phyloP scores from a whole-genome alignment of 1,140 invertebrate species.

The Drosophila seguyi region DNA sequence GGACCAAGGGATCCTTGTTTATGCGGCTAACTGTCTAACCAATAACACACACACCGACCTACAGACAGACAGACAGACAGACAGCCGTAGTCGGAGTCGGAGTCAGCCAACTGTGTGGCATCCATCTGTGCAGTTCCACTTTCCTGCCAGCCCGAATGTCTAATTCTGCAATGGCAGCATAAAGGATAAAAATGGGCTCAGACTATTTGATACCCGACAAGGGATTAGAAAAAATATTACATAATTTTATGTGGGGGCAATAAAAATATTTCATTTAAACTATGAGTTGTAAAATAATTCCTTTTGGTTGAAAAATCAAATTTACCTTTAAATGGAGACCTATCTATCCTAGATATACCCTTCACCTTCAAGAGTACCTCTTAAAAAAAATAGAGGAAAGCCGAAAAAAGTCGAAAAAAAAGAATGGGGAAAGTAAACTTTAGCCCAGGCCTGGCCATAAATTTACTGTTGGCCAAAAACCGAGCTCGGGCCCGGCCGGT shows the following conservation, averaged over 20 bases:
- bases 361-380: not conserved
- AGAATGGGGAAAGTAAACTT: conserved; percentile 49
- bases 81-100: conserved; percentile 9
- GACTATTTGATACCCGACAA: not conserved
- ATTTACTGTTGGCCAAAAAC: conserved; percentile 80
- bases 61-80: conserved; percentile 15
- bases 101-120: conserved; percentile 76
- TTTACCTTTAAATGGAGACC: not conserved
- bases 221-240: fast-evolving
- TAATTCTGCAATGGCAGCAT: conserved; percentile 77
- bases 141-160: conserved; percentile 59
- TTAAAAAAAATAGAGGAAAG: not conserved
- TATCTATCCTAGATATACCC: not conserved
- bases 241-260: not conserved
- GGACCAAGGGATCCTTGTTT: conserved; percentile 68
- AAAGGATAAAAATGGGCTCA: conserved; percentile 5
- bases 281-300: not conserved
- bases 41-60: conserved; percentile 53
- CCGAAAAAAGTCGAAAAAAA: conserved; percentile 26
- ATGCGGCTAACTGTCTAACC: conserved; percentile 74
- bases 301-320: not conserved
- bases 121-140: conserved; percentile 79
- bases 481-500: conserved; percentile 48
- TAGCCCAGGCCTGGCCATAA: conserved; percentile 71
- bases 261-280: not conserved